Conservation (phyloP, 2,888 invertebrate genomes). For the Tachystola acroxantha region DNA sequence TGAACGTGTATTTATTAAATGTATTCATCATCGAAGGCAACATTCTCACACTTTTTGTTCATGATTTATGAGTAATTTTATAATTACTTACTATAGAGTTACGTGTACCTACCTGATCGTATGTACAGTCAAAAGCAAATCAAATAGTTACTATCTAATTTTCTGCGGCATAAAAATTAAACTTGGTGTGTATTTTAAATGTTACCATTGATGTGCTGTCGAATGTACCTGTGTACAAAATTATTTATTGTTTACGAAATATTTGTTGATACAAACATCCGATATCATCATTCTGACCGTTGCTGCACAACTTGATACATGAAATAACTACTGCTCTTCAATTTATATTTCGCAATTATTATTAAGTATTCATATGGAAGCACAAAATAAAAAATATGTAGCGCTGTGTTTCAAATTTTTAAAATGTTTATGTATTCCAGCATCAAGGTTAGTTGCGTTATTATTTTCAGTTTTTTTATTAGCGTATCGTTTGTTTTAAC, state of each 20-base stretch:
- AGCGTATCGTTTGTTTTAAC: neutral
- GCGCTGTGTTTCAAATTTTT: conserved; percentile 23
- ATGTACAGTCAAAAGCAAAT: neutral
- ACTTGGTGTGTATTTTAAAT: too few species aligned
- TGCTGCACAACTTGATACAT: neutral
- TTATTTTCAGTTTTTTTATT: neutral
- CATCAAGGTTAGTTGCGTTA: conserved; percentile 29
- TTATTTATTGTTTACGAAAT: conserved; percentile 14
- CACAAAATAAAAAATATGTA: conserved; percentile 6
- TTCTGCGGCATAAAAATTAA: too few species aligned
- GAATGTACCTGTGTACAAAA: neutral
- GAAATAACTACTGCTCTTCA: neutral
- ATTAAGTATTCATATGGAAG: neutral
- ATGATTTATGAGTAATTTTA: neutral
- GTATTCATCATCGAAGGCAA: conserved; percentile 4
- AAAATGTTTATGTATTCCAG: conserved; percentile 27
- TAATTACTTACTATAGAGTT: too few species aligned
- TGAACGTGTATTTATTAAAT: conserved; percentile 1
- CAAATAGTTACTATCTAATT: too few species aligned
- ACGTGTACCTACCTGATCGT: too few species aligned
- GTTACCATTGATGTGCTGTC: too few species aligned
- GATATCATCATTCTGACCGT: conserved; percentile 2
- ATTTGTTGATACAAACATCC: neutral
- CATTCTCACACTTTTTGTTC: conserved; percentile 1
- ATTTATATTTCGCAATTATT: neutral